These are phyloP conservation scores for Sisor rabdophorus DNA, from an alignment of 2,113 vertebrate species.

Conservation along the genomic window DNA sequence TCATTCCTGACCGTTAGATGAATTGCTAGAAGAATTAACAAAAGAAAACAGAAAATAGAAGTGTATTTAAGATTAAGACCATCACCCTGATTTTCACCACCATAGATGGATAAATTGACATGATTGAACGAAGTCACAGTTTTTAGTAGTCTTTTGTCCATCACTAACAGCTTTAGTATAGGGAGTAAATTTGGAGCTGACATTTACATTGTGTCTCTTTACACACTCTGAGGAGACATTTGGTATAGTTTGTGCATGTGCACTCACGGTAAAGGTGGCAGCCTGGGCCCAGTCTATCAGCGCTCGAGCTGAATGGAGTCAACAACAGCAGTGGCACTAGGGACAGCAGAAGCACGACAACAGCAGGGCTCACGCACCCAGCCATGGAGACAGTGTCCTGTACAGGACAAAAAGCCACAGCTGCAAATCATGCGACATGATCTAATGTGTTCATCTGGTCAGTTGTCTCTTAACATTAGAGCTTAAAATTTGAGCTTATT, in stretches of 20 bases:
- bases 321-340: slow-evolving; percentile 63
- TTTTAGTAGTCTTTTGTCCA: too few species aligned
- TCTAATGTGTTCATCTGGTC: not conserved
- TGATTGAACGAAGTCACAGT: not conserved
- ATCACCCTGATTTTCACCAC: not conserved
- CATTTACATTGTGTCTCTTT: not conserved
- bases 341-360: slow-evolving; percentile 61
- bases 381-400: slow-evolving; percentile 66
- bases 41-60: not conserved
- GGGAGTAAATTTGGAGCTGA: not conserved
- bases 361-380: slow-evolving; percentile 49
- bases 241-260: slow-evolving; percentile 3
- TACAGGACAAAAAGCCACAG: not conserved
- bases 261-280: slow-evolving; percentile 79
- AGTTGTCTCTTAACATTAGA: not conserved
- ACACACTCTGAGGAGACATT: not conserved
- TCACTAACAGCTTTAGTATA: not conserved
- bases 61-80: not conserved
- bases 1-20: slow-evolving; percentile 84
- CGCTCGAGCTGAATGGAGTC: slow-evolving; percentile 58
- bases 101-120: not conserved
- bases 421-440: not conserved
- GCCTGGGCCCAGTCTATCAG: slow-evolving; percentile 64
- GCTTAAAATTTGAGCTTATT: too few species aligned
- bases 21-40: slow-evolving; percentile 67